Evolutionary conservation across 2,888 invertebrate species (phyloP).

Genomic region (Corbicula japonica): DNA sequence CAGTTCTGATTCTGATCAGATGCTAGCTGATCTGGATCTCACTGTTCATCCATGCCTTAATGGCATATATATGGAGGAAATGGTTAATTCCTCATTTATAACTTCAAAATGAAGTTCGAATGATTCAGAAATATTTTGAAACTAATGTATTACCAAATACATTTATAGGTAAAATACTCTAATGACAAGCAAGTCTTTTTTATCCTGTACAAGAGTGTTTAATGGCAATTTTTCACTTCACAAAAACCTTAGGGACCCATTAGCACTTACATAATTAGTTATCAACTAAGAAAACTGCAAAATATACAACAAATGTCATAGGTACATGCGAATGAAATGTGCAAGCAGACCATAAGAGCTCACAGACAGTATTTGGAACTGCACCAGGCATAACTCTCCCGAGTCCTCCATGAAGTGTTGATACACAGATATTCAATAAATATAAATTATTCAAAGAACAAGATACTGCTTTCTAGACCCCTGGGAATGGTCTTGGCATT

Average conservation of each 20-base stretch:
- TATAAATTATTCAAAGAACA: conserved; percentile 13
- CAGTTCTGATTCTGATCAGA: no score
- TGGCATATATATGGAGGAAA: background rate
- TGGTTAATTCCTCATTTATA: background rate
- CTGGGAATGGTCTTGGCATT: conserved; percentile 3
- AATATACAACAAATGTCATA: conserved; percentile 6
- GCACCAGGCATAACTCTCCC: background rate
- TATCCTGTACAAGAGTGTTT: conserved; percentile 3
- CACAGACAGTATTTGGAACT: conserved; percentile 7
- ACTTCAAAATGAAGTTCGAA: conserved; percentile 3
- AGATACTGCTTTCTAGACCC: conserved; percentile 12
- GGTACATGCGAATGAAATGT: background rate
- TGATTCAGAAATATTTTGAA: background rate
- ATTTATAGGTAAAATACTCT: conserved; percentile 11
- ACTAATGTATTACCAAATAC: conserved; percentile 7
- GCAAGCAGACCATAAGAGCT: background rate
- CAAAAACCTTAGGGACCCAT: conserved; percentile 6
- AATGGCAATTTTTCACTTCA: conserved; percentile 33
- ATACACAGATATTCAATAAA: conserved; percentile 27
- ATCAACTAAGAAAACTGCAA: conserved; percentile 30
- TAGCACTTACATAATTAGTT: conserved; percentile 28
- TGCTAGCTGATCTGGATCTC: no score
- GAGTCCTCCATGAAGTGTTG: conserved; percentile 5
- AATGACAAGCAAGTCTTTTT: no score
- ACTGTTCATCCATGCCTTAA: background rate